Conservation (phyloP, 2,113 vertebrate species). For the Asarcornis scutulata region DNA sequence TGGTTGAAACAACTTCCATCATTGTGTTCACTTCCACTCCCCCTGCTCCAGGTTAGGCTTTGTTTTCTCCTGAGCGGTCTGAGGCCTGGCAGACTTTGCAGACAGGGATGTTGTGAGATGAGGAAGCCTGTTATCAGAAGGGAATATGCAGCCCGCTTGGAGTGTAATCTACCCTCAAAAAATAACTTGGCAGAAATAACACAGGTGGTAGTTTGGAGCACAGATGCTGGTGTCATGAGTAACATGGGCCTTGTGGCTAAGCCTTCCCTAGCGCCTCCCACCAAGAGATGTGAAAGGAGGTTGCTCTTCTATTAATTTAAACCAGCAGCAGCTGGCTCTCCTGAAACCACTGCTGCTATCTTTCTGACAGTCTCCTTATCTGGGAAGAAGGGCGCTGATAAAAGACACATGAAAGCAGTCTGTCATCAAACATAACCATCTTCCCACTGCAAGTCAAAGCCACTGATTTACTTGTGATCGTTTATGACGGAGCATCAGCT, state of each 20-base stretch:
- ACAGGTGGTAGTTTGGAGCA: not conserved
- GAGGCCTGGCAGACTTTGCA: not conserved
- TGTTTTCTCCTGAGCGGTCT: not conserved
- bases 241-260: not conserved
- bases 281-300: accelerated
- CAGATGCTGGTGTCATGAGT: not conserved
- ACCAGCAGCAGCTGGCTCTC: not conserved
- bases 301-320: not conserved
- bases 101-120: not conserved
- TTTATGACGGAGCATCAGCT: not conserved
- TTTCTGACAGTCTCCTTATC: not conserved
- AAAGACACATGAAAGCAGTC: not conserved
- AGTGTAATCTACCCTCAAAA: not conserved
- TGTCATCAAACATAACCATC: not conserved
- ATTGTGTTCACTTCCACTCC: not conserved
- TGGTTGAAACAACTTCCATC: not conserved
- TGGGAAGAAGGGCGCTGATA: not conserved
- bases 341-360: not conserved
- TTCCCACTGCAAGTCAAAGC: not conserved
- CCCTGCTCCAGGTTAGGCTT: not conserved
- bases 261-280: not conserved
- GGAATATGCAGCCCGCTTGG: not conserved
- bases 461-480: not conserved
- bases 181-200: not conserved
- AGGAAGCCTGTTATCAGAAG: not conserved